Evolutionary conservation across 2,113 vertebrate species (phyloP).

Genomic region (Pterophyllum scalare): DNA sequence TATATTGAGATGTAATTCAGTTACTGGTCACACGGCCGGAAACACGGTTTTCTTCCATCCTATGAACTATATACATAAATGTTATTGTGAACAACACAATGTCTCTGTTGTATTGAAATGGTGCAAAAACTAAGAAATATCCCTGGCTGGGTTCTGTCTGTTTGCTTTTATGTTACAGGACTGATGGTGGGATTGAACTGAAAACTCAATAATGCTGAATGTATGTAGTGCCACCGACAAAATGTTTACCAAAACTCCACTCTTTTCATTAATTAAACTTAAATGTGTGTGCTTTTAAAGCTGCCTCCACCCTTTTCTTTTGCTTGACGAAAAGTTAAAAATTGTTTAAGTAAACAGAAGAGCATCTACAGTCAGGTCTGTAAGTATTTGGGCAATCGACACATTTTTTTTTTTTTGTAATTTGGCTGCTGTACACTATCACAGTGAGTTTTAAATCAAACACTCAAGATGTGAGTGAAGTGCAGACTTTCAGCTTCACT

Average conservation of each 20-base stretch:
- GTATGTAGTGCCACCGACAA: conserved; percentile 85
- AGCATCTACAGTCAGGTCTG: too few relatives aligned
- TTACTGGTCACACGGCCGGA: conserved; percentile 56
- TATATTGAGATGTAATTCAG: conserved; percentile 75
- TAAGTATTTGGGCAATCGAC: not conserved
- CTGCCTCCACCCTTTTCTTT: conserved; percentile 21
- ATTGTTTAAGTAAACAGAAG: not conserved
- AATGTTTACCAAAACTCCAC: conserved; percentile 84
- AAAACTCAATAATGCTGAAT: conserved; percentile 83
- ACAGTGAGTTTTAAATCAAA: not conserved
- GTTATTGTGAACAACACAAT: conserved; percentile 79
- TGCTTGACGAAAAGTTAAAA: not conserved
- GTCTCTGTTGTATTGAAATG: conserved; percentile 79
- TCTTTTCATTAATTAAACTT: conserved; percentile 86
- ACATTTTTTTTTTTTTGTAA: too few relatives aligned
- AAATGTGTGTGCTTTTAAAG: conserved; percentile 83
- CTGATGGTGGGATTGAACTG: conserved; percentile 77
- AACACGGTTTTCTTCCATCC: conserved; percentile 60
- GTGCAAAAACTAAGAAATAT: conserved; percentile 72
- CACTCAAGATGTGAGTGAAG: too few relatives aligned
- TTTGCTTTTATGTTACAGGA: conserved; percentile 76
- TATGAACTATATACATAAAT: conserved; percentile 79
- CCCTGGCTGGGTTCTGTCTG: conserved; percentile 70
- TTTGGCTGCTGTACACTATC: not conserved
- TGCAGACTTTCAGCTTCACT: too few relatives aligned